Evolutionary conservation across 1,140 invertebrate species (phyloP).

Genomic region (Oncopodura yosiiana): DNA sequence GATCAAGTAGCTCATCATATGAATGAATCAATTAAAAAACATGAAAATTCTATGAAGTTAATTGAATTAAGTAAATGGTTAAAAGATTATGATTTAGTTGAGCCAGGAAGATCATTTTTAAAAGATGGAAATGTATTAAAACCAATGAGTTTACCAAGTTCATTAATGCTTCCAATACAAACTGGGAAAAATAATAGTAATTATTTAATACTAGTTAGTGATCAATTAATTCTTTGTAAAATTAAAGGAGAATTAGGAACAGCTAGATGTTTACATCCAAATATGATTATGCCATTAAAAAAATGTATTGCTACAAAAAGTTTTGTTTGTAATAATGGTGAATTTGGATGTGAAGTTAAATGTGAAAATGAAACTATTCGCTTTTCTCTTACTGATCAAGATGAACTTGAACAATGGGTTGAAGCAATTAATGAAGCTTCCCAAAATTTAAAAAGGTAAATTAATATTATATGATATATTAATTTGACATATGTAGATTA

Average conservation of each 20-base stretch:
- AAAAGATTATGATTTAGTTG: constrained; percentile 24
- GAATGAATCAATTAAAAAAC: constrained; percentile 33
- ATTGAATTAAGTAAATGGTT: constrained; percentile 24
- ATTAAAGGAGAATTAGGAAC: constrained; percentile 26
- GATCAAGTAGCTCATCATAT: constrained; percentile 32
- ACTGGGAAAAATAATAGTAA: neutral
- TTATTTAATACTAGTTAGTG: constrained; percentile 27
- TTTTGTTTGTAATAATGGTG: neutral
- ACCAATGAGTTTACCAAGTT: constrained; percentile 3
- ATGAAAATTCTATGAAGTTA: constrained; percentile 30
- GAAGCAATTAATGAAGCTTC: constrained; percentile 13
- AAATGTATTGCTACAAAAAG: constrained; percentile 11
- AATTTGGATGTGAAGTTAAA: constrained; percentile 10
- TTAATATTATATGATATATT: too few species aligned
- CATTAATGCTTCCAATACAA: neutral
- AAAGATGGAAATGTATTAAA: constrained; percentile 17
- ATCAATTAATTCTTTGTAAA: constrained; percentile 30
- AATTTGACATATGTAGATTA: too few species aligned
- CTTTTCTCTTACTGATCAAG: constrained; percentile 16
- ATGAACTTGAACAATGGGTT: constrained; percentile 25
- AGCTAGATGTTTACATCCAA: constrained; percentile 18
- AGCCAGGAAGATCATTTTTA: constrained; percentile 29
- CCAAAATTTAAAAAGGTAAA: constrained; percentile 7
- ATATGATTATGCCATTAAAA: constrained; percentile 23
- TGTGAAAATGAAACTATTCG: constrained; percentile 20